Base-by-base conservation (phyloP, 2,888 invertebrate genomes). In the Steromphala cineraria region DNA sequence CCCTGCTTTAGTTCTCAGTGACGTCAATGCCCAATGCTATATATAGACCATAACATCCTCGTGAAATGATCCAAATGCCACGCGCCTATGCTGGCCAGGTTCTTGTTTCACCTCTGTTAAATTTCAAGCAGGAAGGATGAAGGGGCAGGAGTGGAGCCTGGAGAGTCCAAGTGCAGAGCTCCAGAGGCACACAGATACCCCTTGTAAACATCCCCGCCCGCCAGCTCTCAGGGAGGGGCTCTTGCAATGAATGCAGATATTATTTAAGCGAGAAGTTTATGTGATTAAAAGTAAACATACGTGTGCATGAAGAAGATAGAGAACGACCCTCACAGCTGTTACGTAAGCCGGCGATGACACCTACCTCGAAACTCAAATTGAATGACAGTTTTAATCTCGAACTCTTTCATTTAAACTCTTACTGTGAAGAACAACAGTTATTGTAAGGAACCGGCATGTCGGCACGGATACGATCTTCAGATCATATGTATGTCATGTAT, bases 21-120 rank as follows among this genome's bases (percentile, higher is more conserved):
- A 62, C 62, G 62, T 62, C 62, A 62, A 62, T 62, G 28, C 62
- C 62, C 24, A 15, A 4, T 62, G 62, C 62, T 62, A 62, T 62
- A 62, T 62, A 24, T 62, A 62, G 62, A 62, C 28, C 62, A 62
- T 62, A 62, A 62, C 62, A 62, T 62, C 62, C 62, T 56, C 62
- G 62, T 62, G 62, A 62, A 62, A 62, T 62, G 62, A 28, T 28
- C 62, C 62, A 62, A 62, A 62, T 62, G 62, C 19, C 62, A 28
- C 21, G 28, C 62, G 62, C 24, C 28, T 62, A 62, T 28, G 21
- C 24, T 62, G 28, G 21, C 28, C 28, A 24, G 19, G 15, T 28
- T 62, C 28, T 28, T 28, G 62, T 62, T 62, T 28, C 62, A 62
- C 28, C 28, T 28, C 62, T 62, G 62, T 62, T 28, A 62, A 21